A percentile compares a stretch with the other conserved stretches of the same genome.
Conservation (phyloP, 2,888 invertebrate species). For the Eupeodes latifasciatus region DNA sequence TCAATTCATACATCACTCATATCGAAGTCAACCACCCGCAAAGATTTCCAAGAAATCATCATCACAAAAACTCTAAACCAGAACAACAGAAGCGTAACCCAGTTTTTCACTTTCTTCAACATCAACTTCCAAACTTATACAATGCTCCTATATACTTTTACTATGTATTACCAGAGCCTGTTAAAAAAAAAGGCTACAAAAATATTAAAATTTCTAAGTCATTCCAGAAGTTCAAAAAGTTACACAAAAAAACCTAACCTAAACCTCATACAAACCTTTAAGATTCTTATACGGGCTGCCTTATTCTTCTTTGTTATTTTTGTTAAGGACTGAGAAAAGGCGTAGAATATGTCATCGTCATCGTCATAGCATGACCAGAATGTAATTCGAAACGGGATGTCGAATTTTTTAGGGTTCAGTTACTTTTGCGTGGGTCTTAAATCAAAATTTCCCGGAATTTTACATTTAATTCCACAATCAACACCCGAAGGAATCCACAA, state of each 20-base stretch:
- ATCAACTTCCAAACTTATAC: constrained; percentile 30
- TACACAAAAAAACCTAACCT: constrained; percentile 22
- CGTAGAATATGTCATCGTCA: constrained; percentile 55
- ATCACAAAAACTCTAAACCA: constrained; percentile 17
- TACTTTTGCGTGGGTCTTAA: constrained; percentile 51
- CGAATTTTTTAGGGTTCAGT: constrained; percentile 63
- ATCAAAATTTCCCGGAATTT: constrained; percentile 72
- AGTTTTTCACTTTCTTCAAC: constrained; percentile 67
- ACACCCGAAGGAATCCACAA: constrained; percentile 53
- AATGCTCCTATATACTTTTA: neutral
- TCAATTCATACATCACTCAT: constrained; percentile 45
- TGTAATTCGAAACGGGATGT: constrained; percentile 76
- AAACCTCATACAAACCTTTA: neutral
- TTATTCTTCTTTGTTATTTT: constrained; percentile 5
- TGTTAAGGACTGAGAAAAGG: neutral
- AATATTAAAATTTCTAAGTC: neutral
- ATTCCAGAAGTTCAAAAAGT: constrained; percentile 16
- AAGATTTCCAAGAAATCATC: constrained; percentile 66
- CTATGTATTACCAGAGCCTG: constrained; percentile 1
- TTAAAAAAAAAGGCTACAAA: constrained; percentile 6
- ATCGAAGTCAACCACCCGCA: constrained; percentile 47
- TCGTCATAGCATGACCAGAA: constrained; percentile 48
- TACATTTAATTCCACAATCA: constrained; percentile 61
- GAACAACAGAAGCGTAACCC: constrained; percentile 70
- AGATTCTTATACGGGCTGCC: neutral